Evolutionary conservation across 2,113 vertebrate genomes (phyloP), one percentile per base, ranked within the genome.

Genomic region (Scomber scombrus): DNA sequence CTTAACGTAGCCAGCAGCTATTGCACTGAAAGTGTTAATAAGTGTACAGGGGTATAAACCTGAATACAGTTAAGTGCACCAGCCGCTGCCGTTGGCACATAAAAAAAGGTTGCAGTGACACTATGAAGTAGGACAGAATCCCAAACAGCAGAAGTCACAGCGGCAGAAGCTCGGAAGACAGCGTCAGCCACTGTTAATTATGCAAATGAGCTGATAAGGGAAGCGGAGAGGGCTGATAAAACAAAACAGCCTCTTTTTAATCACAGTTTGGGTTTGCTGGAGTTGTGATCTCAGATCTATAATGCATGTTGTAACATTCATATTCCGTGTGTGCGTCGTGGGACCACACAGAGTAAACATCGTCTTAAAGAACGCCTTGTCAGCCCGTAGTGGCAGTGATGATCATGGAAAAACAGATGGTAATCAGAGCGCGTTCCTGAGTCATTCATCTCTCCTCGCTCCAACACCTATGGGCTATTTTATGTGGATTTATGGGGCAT

Each of bases 151-250:
- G 62, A 75, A 87, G 83, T 87, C 61, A 69, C 71, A 64, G 56
- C 55, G 75, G 75, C 74, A 58, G 72, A 69, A 23, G 71, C 65
- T 83, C 1, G 2, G 51, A 90, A 83, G 86, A 87, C 60, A 11
- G 26, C 56, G 61, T 87, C 85, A 89, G 89, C 78, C 80, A 47
- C 75, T 49, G 88, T 77, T 92, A 90, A 93, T 94, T 91, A 94
- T 92, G 89, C 88, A 92, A 93, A 92, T 88, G 77, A 88, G 82
- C 73, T 70, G 93, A 94, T 92, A 92, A 91, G 88, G 72, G 84
- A 90, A 84, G 69, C 63, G 34, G 68, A 77, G 87, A 86, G 85
- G 81, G 62, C 82, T 71, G 89, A 89, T 93, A 80, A 92, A 91
- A 93, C 85, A 88, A 92, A 92, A 88, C 64, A 81, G 72, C 21